Evolutionary conservation across 2,797 vertebrate species (phyloP).

Genomic region (Sphenodon punctatus): DNA sequence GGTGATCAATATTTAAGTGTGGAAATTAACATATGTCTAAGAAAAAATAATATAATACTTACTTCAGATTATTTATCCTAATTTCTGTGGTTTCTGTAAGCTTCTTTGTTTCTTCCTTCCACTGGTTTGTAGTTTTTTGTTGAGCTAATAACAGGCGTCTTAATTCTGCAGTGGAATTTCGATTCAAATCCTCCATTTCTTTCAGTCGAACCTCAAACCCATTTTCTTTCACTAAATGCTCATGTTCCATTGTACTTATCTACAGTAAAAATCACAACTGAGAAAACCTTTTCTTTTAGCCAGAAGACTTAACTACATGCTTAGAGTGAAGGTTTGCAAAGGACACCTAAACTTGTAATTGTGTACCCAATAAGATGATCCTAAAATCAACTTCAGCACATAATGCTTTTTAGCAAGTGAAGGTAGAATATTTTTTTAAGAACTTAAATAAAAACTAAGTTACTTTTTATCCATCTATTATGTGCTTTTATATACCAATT

Average conservation of each 20-base stretch:
- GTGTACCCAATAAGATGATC: not conserved
- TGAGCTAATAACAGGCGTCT: conserved; percentile 85
- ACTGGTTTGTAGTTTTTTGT: conserved; percentile 86
- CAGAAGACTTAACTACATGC: not conserved
- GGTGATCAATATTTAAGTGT: not conserved
- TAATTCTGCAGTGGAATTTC: conserved; percentile 81
- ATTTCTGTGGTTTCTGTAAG: conserved; percentile 82
- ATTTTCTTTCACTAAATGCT: conserved; percentile 85
- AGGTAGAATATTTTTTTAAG: too few relatives aligned
- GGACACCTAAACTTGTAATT: conserved; percentile 28
- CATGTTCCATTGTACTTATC: conserved; percentile 90
- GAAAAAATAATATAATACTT: conserved; percentile 61
- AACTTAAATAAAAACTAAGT: too few relatives aligned
- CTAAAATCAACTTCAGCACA: not conserved
- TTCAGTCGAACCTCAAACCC: conserved; percentile 82
- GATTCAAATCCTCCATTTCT: conserved; percentile 88
- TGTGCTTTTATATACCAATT: too few relatives aligned
- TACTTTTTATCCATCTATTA: too few relatives aligned
- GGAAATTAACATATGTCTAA: not conserved
- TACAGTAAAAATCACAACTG: conserved; percentile 36
- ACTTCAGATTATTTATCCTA: conserved; percentile 85
- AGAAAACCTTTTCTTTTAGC: not conserved
- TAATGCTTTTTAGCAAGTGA: too few relatives aligned
- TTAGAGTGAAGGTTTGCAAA: conserved; percentile 6
- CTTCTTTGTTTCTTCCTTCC: conserved; percentile 89